phyloP scores from a whole-genome alignment of 2,888 invertebrate genomes.

The Rhagonycha lutea region DNA sequence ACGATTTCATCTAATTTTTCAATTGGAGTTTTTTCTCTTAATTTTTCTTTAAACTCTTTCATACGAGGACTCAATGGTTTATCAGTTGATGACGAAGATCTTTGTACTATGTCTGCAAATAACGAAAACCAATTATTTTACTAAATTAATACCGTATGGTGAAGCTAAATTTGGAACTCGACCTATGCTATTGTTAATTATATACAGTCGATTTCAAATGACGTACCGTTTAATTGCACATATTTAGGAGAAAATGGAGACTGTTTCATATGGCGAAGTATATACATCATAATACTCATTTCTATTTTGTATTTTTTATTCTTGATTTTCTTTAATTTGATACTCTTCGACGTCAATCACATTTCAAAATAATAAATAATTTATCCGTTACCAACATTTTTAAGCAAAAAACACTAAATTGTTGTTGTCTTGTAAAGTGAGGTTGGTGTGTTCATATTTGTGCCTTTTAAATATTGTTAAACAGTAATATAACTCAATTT shows the following conservation, averaged over 20 bases:
- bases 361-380: background rate
- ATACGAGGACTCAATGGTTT: conserved; percentile 58
- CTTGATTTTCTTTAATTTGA: background rate
- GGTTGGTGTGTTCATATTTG: background rate
- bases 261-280: conserved; percentile 45
- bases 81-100: conserved; percentile 11
- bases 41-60: conserved; percentile 74
- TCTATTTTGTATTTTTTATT: conserved; percentile 16
- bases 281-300: conserved; percentile 52
- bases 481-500: background rate
- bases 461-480: background rate
- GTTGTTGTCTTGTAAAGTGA: background rate
- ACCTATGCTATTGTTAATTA: background rate
- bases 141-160: background rate
- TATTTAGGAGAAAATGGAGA: conserved; percentile 39
- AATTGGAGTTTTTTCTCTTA: conserved; percentile 67
- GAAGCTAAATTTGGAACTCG: background rate
- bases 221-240: conserved; percentile 33
- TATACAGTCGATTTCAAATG: background rate
- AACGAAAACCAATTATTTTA: background rate
- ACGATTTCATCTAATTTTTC: conserved; percentile 78
- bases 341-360: background rate
- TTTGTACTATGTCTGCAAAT: conserved; percentile 13
- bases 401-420: background rate
- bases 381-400: background rate